These are phyloP conservation scores for Sinonovacula constricta DNA, from an alignment of 1,140 invertebrate species.

Conservation along the genomic window DNA sequence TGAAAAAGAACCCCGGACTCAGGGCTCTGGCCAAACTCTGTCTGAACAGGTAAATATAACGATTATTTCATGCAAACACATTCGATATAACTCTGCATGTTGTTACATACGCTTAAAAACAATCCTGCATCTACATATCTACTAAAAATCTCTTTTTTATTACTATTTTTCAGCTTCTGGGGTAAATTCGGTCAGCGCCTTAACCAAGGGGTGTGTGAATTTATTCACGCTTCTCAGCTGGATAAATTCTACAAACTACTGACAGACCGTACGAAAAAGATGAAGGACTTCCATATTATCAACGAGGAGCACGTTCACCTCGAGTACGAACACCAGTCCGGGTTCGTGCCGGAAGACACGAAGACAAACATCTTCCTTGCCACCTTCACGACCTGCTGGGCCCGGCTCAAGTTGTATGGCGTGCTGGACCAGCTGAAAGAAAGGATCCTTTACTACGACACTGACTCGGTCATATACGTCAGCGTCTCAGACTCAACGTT, in stretches of 20 bases:
- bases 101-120: conserved; percentile 43
- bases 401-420: conserved; percentile 75
- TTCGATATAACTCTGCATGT: conserved; percentile 6
- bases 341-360: conserved; percentile 3
- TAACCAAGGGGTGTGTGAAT: conserved; percentile 45
- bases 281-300: conserved; percentile 53
- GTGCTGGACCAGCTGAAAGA: conserved; percentile 69
- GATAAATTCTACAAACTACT: conserved; percentile 67
- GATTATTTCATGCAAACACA: no score
- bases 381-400: conserved; percentile 76
- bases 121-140: conserved; percentile 50
- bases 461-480: conserved; percentile 74
- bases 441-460: conserved; percentile 76
- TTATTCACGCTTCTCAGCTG: conserved; percentile 50
- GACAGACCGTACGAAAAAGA: conserved; percentile 42
- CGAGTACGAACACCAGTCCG: conserved; percentile 7
- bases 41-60: conserved; percentile 54
- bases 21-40: conserved; percentile 55
- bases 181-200: conserved; percentile 47
- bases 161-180: conserved; percentile 21
- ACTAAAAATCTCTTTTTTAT: conserved; percentile 57
- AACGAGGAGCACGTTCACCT: conserved; percentile 45
- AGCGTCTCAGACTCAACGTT: no score
- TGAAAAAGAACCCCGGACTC: conserved; percentile 72
- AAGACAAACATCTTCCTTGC: conserved; percentile 74